Base-by-base conservation (phyloP, 2,888 invertebrate genomes). In the Blomia tropicalis region DNA sequence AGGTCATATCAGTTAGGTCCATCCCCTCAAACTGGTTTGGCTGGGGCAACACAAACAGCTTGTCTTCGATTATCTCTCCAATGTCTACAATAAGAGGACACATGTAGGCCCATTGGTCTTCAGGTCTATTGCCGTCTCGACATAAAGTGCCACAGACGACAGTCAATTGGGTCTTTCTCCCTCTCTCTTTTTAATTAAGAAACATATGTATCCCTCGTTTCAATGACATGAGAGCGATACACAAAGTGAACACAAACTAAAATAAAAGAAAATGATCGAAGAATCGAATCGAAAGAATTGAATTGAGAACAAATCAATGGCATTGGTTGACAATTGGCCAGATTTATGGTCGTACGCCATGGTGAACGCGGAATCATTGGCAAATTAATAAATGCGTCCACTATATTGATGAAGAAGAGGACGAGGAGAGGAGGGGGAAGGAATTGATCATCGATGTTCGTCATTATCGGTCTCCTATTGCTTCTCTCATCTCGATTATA, bases 261-360 rank as follows among this genome's bases (percentile, higher is more conserved):
- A 11, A 25, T n/a, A 11, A 22, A 11, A 11, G 51, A 7, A 7
- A 19, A 47, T 25, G 51, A 47, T 47, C 51, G 51, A 47, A 47
- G 7, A 47, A 36, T 36, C 36, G 36, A 36, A 7, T n/a, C n/a
- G n/a, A n/a, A n/a, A n/a, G 7, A 47, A 47, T 47, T 27, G 51
- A 19, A 14, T 11, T n/a, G n/a, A 47, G n/a, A 47, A 47, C n/a
- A 7, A 47, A 47, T 47, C 7, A 47, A 11, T 19, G 14, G 7
- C 22, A 14, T 19, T 27, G 51, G 7, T 19, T 47, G 51, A 47
- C 51, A 47, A 47, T 11, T 47, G 51, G 51, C 23, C 51, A 47
- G 51, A 47, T 47, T 47, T 47, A 47, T 47, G 22, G n/a, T 47
- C n/a, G 51, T n/a, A 47, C 51, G n/a, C n/a, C n/a, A n/a, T n/a